phyloP scores from a whole-genome alignment of 1,140 invertebrate genomes.

The Pemphigus obesinymphae region DNA sequence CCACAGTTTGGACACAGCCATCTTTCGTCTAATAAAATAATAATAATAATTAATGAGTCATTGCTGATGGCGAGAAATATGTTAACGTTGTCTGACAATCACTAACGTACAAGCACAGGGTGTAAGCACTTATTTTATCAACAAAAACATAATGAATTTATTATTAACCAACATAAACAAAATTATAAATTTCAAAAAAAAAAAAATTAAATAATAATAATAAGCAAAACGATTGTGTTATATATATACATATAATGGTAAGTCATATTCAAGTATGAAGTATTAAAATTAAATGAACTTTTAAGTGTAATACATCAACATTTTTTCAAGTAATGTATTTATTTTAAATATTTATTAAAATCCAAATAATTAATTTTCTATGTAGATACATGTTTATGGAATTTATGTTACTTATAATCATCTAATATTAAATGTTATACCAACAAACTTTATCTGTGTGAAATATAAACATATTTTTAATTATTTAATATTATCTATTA shows the following conservation, averaged over 20 bases:
- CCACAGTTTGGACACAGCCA: slow-evolving; percentile 43
- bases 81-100: background rate
- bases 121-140: background rate
- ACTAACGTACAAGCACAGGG: background rate
- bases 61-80: background rate
- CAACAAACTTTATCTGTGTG: too few species aligned
- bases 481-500: too few species aligned
- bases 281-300: background rate
- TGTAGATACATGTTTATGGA: too few species aligned
- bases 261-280: background rate
- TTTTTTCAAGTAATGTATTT: too few species aligned
- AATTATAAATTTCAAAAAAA: background rate
- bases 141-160: background rate
- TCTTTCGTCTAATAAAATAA: background rate
- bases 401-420: too few species aligned
- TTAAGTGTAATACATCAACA: background rate
- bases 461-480: too few species aligned
- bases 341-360: too few species aligned
- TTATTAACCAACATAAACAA: too few species aligned
- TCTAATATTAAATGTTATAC: too few species aligned
- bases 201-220: background rate
- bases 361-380: too few species aligned
- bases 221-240: background rate
- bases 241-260: background rate
- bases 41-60: too few species aligned